Conservation (phyloP, 2,888 invertebrate species). For the Sceliomorpha sp. region DNA sequence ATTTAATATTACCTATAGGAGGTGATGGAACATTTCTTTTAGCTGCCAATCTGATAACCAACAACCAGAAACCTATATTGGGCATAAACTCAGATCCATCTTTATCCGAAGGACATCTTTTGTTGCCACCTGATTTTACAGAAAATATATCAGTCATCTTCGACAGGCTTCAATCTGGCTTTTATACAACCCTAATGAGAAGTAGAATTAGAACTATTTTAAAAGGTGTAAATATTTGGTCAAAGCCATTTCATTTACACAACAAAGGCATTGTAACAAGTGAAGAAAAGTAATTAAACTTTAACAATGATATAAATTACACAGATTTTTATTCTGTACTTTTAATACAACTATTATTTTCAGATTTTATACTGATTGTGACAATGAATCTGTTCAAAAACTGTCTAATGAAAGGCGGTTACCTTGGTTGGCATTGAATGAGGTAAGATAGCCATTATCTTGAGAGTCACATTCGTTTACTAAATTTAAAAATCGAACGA, state of each 20-base stretch:
- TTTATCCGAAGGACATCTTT: conserved; percentile 95
- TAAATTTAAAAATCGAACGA: too few relatives aligned
- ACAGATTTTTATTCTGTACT: neutral
- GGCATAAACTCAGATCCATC: conserved; percentile 98
- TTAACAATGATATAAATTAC: conserved; percentile 6
- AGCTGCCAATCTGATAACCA: conserved; percentile 91
- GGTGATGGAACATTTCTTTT: conserved; percentile 99
- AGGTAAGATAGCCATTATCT: conserved; percentile 82
- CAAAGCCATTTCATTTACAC: conserved; percentile 86
- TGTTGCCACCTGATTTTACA: conserved; percentile 93
- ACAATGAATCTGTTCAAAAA: conserved; percentile 16
- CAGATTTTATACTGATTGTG: conserved; percentile 52
- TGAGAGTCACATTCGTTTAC: neutral
- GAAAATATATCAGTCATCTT: conserved; percentile 89
- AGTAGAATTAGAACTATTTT: conserved; percentile 94
- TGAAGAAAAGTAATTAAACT: conserved; percentile 51
- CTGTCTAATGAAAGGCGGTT: conserved; percentile 81
- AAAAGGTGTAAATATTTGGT: conserved; percentile 84
- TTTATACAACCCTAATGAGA: conserved; percentile 92
- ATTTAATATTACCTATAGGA: conserved; percentile 92
- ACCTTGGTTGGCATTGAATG: conserved; percentile 97
- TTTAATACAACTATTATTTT: conserved; percentile 18
- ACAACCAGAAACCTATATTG: conserved; percentile 92
- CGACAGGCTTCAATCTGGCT: conserved; percentile 87
- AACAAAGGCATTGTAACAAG: conserved; percentile 80